These are phyloP conservation scores for Prunella fulvescens DNA, from an alignment of 2,113 vertebrate genomes.

Conservation along the genomic window DNA sequence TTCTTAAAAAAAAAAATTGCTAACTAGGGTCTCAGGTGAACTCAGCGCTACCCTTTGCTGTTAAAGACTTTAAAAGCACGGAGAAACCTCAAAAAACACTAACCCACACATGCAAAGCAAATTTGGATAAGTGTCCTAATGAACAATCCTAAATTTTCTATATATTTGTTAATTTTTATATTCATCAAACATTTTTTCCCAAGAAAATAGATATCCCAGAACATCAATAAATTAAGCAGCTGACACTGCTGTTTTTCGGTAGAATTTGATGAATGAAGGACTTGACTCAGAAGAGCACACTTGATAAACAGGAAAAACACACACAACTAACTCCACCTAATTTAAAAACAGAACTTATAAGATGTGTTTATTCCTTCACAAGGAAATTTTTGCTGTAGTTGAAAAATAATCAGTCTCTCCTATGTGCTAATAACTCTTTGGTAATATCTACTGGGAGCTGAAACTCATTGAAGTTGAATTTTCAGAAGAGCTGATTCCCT, in stretches of 20 bases:
- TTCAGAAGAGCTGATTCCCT: background rate
- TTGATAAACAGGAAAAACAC: background rate
- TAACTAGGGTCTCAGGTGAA: background rate
- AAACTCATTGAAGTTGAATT: background rate
- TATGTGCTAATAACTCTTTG: background rate
- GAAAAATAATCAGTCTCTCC: background rate
- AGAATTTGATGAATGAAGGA: background rate
- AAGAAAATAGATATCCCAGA: background rate
- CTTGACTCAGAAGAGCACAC: background rate
- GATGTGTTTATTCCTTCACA: background rate
- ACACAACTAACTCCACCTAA: background rate
- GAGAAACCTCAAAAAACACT: background rate
- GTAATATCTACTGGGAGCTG: background rate
- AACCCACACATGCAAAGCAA: background rate
- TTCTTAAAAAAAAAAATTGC: background rate
- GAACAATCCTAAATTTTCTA: background rate
- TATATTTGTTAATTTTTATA: background rate
- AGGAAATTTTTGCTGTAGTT: background rate
- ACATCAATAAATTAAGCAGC: background rate
- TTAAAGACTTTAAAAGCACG: background rate
- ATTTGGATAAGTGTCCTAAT: background rate
- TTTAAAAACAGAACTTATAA: background rate
- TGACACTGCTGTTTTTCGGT: background rate
- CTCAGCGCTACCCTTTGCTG: background rate
- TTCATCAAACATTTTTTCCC: background rate